Percentiles rank a stretch among this genome's conserved stretches.
Evolutionary conservation across 2,888 invertebrate species (phyloP).

Genomic region (Petrolisthes cinctipes): DNA sequence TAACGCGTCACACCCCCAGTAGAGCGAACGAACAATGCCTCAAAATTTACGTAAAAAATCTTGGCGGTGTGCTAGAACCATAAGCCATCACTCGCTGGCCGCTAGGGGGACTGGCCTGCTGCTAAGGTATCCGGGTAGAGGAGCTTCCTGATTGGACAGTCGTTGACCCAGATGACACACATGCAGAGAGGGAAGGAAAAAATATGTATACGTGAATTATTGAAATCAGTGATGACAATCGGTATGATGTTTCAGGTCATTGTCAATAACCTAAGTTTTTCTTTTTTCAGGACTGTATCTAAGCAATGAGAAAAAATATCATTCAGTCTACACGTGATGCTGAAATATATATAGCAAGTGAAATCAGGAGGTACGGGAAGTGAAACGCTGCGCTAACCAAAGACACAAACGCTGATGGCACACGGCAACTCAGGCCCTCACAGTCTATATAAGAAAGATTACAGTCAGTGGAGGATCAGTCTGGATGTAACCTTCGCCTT

Average conservation of each 20-base stretch:
- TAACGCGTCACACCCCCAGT: neutral
- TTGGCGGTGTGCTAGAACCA: neutral
- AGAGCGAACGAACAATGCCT: neutral
- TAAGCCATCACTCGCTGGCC: neutral
- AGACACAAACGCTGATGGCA: neutral
- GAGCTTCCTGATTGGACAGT: conserved; percentile 35
- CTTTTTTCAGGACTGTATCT: no score
- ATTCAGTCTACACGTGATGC: neutral
- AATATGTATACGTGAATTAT: neutral
- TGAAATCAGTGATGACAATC: neutral
- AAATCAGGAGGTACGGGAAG: conserved; percentile 12
- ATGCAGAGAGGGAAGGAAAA: neutral
- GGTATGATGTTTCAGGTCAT: neutral
- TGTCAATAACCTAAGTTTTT: no score
- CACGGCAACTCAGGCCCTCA: conserved; percentile 19
- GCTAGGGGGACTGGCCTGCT: conserved; percentile 3
- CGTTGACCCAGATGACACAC: conserved; percentile 54
- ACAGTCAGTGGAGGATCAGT: conserved; percentile 42
- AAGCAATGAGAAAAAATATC: no score
- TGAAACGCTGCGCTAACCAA: neutral
- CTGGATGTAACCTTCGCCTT: conserved; percentile 41
- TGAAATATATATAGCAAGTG: neutral
- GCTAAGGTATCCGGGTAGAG: conserved; percentile 24
- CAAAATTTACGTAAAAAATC: neutral
- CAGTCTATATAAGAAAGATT: conserved; percentile 46